Evolutionary conservation across 2,888 invertebrate genomes (phyloP).

Genomic region (Iselma pallidipennis): DNA sequence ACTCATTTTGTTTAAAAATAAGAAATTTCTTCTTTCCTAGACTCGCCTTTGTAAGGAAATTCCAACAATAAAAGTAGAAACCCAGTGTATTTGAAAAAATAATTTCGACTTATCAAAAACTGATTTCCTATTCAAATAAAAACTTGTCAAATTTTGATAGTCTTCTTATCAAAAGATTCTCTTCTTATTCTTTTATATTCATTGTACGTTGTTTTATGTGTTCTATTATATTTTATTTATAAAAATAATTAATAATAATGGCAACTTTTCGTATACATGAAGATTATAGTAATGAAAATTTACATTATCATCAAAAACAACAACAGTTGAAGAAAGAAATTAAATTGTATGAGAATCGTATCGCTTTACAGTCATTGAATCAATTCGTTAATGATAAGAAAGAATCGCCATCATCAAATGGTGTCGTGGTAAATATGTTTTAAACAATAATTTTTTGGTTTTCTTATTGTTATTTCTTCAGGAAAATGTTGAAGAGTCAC

Average conservation of each 20-base stretch:
- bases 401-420: neutral
- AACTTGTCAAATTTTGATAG: too few relatives aligned
- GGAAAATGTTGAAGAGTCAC: neutral
- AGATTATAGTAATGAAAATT: slow-evolving; percentile 34
- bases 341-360: neutral
- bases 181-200: too few relatives aligned
- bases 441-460: too few relatives aligned
- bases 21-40: too few relatives aligned
- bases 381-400: neutral
- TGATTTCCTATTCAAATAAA: too few relatives aligned
- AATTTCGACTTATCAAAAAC: too few relatives aligned
- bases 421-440: too few relatives aligned
- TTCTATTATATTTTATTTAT: neutral
- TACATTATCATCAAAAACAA: neutral
- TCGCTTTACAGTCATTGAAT: slow-evolving; percentile 4
- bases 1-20: too few relatives aligned
- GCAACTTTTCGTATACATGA: slow-evolving; percentile 42
- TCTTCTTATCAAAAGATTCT: too few relatives aligned
- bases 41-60: too few relatives aligned
- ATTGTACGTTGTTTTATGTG: neutral
- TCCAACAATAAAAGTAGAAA: too few relatives aligned
- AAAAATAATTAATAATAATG: slow-evolving; percentile 32
- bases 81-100: too few relatives aligned
- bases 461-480: neutral
- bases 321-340: neutral